A percentile compares a stretch with the other conserved stretches of the same genome.
phyloP scores from a whole-genome alignment of 2,113 vertebrate species.

The Myxocyprinus asiaticus region DNA sequence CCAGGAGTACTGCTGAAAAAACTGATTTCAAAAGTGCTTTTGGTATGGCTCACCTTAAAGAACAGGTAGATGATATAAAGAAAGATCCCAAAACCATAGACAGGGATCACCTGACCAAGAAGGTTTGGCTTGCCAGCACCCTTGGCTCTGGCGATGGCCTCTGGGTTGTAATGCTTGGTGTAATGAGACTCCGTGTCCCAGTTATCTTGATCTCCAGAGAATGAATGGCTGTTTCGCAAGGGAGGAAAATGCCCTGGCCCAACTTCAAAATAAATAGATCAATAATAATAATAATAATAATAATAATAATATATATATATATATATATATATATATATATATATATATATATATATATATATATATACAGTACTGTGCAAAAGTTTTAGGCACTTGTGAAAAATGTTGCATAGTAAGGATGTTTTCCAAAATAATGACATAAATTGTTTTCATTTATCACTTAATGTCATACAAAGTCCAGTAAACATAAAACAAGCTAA shows the following conservation, averaged over 20 bases:
- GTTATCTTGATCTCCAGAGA: slow-evolving; percentile 63
- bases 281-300: neutral
- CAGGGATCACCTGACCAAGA: slow-evolving; percentile 89
- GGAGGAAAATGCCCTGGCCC: slow-evolving; percentile 80
- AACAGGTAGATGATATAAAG: slow-evolving; percentile 94
- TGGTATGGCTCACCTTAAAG: slow-evolving; percentile 81
- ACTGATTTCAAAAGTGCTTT: neutral
- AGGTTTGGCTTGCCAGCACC: slow-evolving; percentile 78
- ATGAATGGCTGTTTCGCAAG: slow-evolving; percentile 67
- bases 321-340: too few relatives aligned
- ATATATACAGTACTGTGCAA: too few relatives aligned
- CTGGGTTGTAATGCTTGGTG: slow-evolving; percentile 61
- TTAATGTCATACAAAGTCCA: too few relatives aligned
- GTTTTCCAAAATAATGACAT: too few relatives aligned
- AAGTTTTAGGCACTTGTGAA: too few relatives aligned
- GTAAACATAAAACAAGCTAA: too few relatives aligned
- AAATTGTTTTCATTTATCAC: too few relatives aligned
- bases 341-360: too few relatives aligned
- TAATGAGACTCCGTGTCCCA: slow-evolving; percentile 65
- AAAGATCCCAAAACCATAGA: slow-evolving; percentile 95
- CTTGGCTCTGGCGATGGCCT: slow-evolving; percentile 81
- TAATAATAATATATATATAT: too few relatives aligned
- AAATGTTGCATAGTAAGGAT: too few relatives aligned
- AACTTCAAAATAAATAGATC: slow-evolving; percentile 68
- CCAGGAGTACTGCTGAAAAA: neutral